phyloP scores from a whole-genome alignment of 1,140 invertebrate genomes.

The Drosophila willistoni region DNA sequence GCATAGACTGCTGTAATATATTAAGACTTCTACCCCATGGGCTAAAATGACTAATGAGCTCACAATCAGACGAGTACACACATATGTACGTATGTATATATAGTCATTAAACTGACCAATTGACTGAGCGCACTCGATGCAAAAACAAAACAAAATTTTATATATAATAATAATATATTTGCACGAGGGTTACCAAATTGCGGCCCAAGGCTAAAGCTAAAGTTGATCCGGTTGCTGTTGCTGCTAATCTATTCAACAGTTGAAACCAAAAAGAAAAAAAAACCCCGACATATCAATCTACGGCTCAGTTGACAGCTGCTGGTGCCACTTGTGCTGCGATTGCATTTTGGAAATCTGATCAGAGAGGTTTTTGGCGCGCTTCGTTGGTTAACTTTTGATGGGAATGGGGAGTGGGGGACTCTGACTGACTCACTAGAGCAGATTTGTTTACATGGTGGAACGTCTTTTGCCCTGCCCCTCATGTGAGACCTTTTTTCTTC shows the following conservation, averaged over 20 bases:
- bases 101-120: slow-evolving; percentile 21
- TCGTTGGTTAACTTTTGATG: not conserved
- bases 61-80: not conserved
- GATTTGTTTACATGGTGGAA: slow-evolving; percentile 21
- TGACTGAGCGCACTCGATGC: slow-evolving; percentile 8
- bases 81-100: not conserved
- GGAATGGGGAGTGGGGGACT: not conserved
- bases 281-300: slow-evolving; percentile 12
- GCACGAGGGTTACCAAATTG: slow-evolving; percentile 17
- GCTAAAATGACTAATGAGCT: slow-evolving; percentile 15
- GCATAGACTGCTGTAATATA: slow-evolving; percentile 22
- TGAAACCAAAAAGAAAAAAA: not conserved
- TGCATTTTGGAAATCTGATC: slow-evolving; percentile 21
- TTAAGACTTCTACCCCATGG: slow-evolving; percentile 9
- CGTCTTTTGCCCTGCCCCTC: slow-evolving; percentile 1
- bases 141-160: not conserved
- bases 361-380: slow-evolving; percentile 16
- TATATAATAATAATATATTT: not conserved
- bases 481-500: not conserved
- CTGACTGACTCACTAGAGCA: slow-evolving; percentile 7
- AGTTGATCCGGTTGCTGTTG: slow-evolving; percentile 10
- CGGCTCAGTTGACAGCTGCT: slow-evolving; percentile 22
- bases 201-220: slow-evolving; percentile 12
- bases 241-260: slow-evolving; percentile 18
- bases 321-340: slow-evolving; percentile 16